Percentiles rank a stretch among this genome's conserved stretches.
Conservation (phyloP, 2,113 vertebrate genomes). For the Miniopterus natalensis region DNA sequence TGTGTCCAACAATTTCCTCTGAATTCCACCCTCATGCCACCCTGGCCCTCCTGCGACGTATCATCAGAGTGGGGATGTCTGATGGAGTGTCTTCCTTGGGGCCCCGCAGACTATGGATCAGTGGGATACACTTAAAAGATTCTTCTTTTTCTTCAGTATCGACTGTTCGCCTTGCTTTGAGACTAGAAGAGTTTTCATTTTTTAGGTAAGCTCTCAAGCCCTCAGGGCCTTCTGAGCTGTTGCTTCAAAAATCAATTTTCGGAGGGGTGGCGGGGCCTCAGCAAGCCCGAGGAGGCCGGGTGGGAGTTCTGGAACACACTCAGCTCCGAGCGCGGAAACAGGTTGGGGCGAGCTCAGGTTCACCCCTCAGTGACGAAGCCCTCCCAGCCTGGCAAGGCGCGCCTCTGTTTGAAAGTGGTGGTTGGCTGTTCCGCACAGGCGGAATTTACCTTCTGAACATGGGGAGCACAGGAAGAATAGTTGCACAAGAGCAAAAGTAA, state of each 20-base stretch:
- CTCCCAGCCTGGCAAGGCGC: not conserved
- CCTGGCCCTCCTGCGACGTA: conserved; percentile 54
- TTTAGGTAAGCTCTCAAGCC: conserved; percentile 84
- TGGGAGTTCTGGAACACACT: conserved; percentile 57
- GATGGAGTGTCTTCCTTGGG: conserved; percentile 75
- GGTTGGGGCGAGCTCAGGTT: not conserved
- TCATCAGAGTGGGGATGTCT: conserved; percentile 76
- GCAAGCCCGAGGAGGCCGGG: conserved; percentile 66
- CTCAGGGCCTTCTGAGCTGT: conserved; percentile 77
- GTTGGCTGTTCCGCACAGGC: conserved; percentile 35
- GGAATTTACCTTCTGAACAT: conserved; percentile 63
- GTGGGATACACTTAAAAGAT: conserved; percentile 82
- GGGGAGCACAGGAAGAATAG: conserved; percentile 51
- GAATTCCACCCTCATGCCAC: not conserved
- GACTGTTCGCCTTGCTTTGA: conserved; percentile 80
- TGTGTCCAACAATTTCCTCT: conserved; percentile 37
- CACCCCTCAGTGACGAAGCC: conserved; percentile 43
- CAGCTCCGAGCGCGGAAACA: not conserved
- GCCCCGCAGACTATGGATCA: conserved; percentile 80
- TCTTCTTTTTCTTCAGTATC: conserved; percentile 84
- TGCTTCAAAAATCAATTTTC: conserved; percentile 87
- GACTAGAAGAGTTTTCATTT: conserved; percentile 86
- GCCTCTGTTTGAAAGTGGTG: conserved; percentile 71
- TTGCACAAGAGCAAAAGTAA: conserved; percentile 75
- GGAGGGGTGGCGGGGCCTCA: conserved; percentile 67